These are phyloP conservation scores for Siniperca chuatsi DNA, from an alignment of 2,113 vertebrate species.

Conservation along the genomic window DNA sequence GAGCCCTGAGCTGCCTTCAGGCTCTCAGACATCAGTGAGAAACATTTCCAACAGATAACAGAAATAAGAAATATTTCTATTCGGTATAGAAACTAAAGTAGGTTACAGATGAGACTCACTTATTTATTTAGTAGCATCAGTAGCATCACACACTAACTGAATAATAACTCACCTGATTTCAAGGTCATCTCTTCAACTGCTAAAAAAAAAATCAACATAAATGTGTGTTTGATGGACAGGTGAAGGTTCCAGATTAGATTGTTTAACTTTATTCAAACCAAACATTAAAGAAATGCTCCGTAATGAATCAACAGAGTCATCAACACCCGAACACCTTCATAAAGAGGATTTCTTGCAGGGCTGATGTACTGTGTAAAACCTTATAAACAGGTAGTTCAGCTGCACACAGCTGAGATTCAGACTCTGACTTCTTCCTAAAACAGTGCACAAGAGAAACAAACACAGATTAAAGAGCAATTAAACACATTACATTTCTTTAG, in stretches of 20 bases:
- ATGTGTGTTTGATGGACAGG: not conserved
- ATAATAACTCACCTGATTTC: not conserved
- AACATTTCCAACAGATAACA: slow-evolving; percentile 44
- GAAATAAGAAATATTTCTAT: slow-evolving; percentile 44
- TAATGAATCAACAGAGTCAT: no score
- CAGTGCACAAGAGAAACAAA: no score
- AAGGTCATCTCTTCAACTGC: not conserved
- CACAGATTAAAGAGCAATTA: no score
- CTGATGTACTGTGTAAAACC: no score
- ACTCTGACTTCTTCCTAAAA: no score
- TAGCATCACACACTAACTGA: not conserved
- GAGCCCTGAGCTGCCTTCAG: slow-evolving; percentile 51
- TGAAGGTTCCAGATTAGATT: not conserved
- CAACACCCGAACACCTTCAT: no score
- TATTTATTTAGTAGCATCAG: not conserved
- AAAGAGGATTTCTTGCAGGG: no score
- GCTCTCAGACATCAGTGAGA: slow-evolving; percentile 32
- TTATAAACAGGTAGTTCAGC: no score
- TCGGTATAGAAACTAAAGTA: slow-evolving; percentile 23
- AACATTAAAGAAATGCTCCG: no score
- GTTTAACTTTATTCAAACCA: not conserved
- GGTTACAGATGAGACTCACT: slow-evolving; percentile 13
- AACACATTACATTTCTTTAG: no score
- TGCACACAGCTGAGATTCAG: no score
- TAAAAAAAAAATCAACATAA: not conserved